Evolutionary conservation across 2,888 invertebrate genomes (phyloP).

Genomic region (Watsonalla binaria): DNA sequence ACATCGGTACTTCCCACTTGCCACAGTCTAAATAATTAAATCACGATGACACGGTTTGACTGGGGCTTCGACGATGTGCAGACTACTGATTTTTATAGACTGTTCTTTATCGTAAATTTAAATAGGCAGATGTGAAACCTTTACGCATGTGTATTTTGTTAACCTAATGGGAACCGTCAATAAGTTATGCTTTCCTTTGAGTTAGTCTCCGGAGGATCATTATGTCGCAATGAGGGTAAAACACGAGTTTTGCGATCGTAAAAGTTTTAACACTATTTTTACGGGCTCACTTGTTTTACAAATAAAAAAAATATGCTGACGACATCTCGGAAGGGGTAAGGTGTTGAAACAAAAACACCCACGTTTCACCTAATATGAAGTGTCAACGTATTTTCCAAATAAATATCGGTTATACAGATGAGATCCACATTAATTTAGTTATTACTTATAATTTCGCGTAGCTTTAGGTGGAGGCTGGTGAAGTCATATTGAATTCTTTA

Average conservation of each 20-base stretch:
- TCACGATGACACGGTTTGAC: slow-evolving; percentile 34
- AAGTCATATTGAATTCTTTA: too few relatives aligned
- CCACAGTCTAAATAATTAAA: slow-evolving; percentile 50
- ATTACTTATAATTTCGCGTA: too few relatives aligned
- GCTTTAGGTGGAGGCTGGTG: too few relatives aligned
- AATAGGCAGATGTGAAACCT: slow-evolving; percentile 60
- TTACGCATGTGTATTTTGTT: slow-evolving; percentile 73
- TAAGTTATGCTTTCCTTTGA: slow-evolving; percentile 61
- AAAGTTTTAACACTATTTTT: slow-evolving; percentile 16
- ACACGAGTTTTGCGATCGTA: slow-evolving; percentile 37
- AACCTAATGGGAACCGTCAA: slow-evolving; percentile 70
- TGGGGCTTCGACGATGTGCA: slow-evolving; percentile 41
- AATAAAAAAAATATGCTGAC: too few relatives aligned
- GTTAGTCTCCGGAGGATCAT: slow-evolving; percentile 54
- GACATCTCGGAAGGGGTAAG: background rate
- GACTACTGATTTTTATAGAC: slow-evolving; percentile 43
- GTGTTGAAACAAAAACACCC: too few relatives aligned
- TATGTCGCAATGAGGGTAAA: slow-evolving; percentile 47
- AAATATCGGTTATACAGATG: background rate
- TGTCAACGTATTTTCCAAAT: background rate
- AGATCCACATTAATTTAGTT: too few relatives aligned
- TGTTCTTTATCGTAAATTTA: slow-evolving; percentile 56
- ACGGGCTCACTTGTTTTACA: slow-evolving; percentile 7
- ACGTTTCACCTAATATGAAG: too few relatives aligned
- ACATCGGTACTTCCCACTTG: slow-evolving; percentile 18